Percentiles rank a stretch among this genome's conserved stretches.
Conservation (phyloP, 2,888 invertebrate species). For the Drosophila buzzatii region DNA sequence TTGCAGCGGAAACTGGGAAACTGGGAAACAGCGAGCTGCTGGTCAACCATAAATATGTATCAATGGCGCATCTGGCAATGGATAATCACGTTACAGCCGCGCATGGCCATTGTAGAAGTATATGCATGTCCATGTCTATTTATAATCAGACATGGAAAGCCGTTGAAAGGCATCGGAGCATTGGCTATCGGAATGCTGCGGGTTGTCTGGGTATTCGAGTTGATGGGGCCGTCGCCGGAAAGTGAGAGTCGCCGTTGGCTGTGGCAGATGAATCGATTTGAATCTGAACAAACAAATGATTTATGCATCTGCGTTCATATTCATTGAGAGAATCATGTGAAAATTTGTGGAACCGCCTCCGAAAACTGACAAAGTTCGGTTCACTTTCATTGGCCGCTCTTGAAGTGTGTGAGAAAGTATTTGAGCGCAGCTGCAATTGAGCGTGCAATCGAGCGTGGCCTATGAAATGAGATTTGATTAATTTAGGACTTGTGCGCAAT, state of each 20-base stretch:
- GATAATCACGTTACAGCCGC: conserved; percentile 16
- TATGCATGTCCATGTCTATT: conserved; percentile 52
- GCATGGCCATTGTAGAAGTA: conserved; percentile 11
- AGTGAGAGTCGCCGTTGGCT: conserved; percentile 58
- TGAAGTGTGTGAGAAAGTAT: conserved; percentile 59
- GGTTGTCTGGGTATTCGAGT: conserved; percentile 35
- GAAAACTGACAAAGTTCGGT: conserved; percentile 43
- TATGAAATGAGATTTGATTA: conserved; percentile 32
- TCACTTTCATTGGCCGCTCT: conserved; percentile 59
- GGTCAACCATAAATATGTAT: conserved; percentile 12
- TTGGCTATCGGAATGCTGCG: conserved; percentile 60
- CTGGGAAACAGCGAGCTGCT: conserved; percentile 1
- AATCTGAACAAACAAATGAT: conserved; percentile 63
- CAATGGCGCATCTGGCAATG: conserved; percentile 12
- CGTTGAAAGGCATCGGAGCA: conserved; percentile 38
- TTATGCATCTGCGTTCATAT: conserved; percentile 51
- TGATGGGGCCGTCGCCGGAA: conserved; percentile 45
- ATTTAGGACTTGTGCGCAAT: conserved; percentile 50
- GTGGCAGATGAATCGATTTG: conserved; percentile 56
- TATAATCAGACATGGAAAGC: conserved; percentile 50
- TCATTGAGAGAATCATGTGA: conserved; percentile 60
- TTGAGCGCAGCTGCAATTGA: conserved; percentile 26
- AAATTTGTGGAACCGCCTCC: conserved; percentile 43
- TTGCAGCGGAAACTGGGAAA: conserved; percentile 21
- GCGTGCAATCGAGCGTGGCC: not conserved